Conservation (phyloP, 2,888 invertebrate species). For the Unio delphinus region DNA sequence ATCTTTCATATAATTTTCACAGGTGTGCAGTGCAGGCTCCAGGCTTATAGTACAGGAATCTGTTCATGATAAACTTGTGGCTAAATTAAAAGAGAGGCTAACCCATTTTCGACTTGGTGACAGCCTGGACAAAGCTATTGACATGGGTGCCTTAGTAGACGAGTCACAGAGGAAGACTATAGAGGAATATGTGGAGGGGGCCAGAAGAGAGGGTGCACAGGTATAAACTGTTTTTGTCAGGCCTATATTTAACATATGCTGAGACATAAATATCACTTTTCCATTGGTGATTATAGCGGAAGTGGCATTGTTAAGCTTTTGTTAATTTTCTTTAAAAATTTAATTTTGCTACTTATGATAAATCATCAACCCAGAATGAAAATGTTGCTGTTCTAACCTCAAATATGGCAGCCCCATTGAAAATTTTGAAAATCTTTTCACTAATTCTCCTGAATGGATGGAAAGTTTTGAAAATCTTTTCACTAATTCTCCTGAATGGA, state of each 20-base stretch:
- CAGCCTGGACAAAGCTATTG: conserved; percentile 72
- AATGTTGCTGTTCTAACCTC: background rate
- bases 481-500: too few species aligned
- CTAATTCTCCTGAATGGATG: too few species aligned
- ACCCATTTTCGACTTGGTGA: conserved; percentile 70
- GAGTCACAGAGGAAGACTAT: conserved; percentile 60
- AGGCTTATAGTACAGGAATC: conserved; percentile 76
- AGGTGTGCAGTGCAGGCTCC: conserved; percentile 75
- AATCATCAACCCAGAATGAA: too few species aligned
- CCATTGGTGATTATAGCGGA: background rate
- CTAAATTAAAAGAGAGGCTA: conserved; percentile 72
- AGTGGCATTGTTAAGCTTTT: too few species aligned
- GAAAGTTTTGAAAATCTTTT: too few species aligned
- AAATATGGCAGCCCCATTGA: too few species aligned
- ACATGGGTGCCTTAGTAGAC: conserved; percentile 72
- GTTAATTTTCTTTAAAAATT: too few species aligned
- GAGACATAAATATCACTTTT: background rate
- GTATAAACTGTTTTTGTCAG: conserved; percentile 34
- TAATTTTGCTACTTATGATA: too few species aligned
- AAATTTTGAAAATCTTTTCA: too few species aligned
- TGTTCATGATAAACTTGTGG: conserved; percentile 72
- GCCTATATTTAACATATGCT: background rate
- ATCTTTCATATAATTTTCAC: conserved; percentile 30
- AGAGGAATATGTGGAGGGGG: conserved; percentile 58
- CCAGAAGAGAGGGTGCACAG: conserved; percentile 69